These are phyloP conservation scores for Phalacrocorax carbo DNA, from an alignment of 2,113 vertebrate genomes.

Conservation along the genomic window DNA sequence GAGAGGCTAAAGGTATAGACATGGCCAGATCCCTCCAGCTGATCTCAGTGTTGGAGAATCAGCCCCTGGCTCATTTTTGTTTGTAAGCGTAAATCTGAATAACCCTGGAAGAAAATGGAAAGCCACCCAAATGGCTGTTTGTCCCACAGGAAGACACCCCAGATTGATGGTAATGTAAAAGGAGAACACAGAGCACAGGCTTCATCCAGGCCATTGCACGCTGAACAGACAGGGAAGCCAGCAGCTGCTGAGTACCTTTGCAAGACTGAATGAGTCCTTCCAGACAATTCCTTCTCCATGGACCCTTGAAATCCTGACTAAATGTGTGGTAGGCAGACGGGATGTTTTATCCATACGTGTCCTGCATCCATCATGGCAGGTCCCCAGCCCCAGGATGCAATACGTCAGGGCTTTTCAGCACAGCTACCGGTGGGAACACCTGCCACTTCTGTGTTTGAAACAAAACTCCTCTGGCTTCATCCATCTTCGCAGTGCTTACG, in stretches of 20 bases:
- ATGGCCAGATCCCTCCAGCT: too few relatives aligned
- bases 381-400: not conserved
- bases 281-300: not conserved
- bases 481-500: not conserved
- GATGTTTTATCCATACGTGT: not conserved
- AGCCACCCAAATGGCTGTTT: not conserved
- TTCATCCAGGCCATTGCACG: not conserved
- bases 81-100: not conserved
- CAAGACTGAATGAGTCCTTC: not conserved
- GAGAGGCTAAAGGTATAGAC: too few relatives aligned
- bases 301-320: not conserved
- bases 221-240: not conserved
- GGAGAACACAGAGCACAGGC: not conserved
- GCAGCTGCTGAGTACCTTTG: not conserved
- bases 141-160: not conserved
- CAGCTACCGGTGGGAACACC: not conserved
- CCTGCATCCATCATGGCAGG: not conserved
- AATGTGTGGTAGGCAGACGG: rapidly evolving
- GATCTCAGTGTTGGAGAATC: not conserved
- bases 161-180: not conserved
- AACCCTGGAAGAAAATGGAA: not conserved
- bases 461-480: not conserved
- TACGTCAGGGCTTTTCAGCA: not conserved
- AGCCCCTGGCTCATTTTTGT: not conserved
- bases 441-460: too few relatives aligned